Evolutionary conservation across 2,797 vertebrate species (phyloP), one percentile per base, ranked within the genome.

Genomic region (Pipistrellus kuhlii): DNA sequence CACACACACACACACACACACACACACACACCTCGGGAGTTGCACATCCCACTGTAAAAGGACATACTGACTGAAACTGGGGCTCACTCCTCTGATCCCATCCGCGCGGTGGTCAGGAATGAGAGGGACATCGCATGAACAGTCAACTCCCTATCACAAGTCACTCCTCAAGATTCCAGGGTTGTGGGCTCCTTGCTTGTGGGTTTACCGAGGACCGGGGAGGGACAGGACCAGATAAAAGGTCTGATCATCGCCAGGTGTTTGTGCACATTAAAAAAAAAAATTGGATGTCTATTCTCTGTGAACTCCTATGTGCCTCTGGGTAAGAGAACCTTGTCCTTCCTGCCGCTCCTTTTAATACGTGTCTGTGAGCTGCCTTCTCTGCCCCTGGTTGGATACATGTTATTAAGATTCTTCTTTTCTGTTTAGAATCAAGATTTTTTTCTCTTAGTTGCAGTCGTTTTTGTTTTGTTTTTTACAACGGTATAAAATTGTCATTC

Each of bases 401-500:
- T 53, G 53, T 46, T 81, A 1, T 73, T 91, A 83, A 80, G 32
- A 30, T 32, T 62, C 35, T 69, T 21, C 64, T 55, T 27, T 68
- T 68, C 64, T 68, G 48, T 68, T 77, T 66, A 27, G 7, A 73
- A 64, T 69, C 72, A 3, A 35, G 32, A 72, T 35, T 93, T 94
- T 69, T 93, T 95, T 90, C 62, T 53, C 20, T 90, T 38, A 64
- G 68, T 68, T 53, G 35, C 76, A 30, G 44, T 9, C 91, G 75
- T 95, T 94, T 84, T 27, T 12, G 12, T 94, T 94, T 86, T 25
- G 4, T 95, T 94, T 25, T 25, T 59, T 14, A 46, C 66, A 80
- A 21, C 23, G 69, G 55, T 87, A n/a, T 90, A 66, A 85, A 84
- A 77, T 89, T 59, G 84, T 75, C 71, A 25, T 75, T 88, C 15